Evolutionary conservation across 2,797 vertebrate genomes (phyloP).

Genomic region (Thripadectes ignobilis): DNA sequence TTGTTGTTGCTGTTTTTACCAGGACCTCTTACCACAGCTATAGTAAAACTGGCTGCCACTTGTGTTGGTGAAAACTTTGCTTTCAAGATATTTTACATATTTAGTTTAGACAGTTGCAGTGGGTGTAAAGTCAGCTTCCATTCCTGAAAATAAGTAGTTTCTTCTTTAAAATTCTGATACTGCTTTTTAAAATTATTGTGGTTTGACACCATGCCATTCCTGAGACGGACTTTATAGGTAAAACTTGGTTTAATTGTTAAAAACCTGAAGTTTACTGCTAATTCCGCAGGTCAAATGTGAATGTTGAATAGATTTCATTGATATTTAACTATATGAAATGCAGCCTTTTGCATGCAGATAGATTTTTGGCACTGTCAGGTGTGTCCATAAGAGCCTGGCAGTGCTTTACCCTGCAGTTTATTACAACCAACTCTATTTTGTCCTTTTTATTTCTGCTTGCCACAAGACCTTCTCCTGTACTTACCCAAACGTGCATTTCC

Average conservation of each 20-base stretch:
- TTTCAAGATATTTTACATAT: not conserved
- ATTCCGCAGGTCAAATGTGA: not conserved
- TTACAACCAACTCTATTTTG: not conserved
- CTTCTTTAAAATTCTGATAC: not conserved
- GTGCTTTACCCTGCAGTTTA: not conserved
- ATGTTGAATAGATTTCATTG: not conserved
- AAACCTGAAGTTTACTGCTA: not conserved
- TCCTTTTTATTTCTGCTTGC: not conserved
- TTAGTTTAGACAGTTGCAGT: not conserved
- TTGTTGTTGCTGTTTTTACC: not conserved
- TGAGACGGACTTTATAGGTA: not conserved
- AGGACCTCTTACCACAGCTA: not conserved
- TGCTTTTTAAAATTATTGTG: not conserved
- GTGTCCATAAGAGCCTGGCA: not conserved
- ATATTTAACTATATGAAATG: not conserved
- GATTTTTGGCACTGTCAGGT: not conserved
- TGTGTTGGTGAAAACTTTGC: slow-evolving; percentile 10
- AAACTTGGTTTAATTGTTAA: not conserved
- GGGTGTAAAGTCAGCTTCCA: not conserved
- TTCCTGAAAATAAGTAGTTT: not conserved
- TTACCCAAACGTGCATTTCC: not conserved
- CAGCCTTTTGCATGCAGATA: not conserved
- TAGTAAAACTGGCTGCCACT: slow-evolving; percentile 26
- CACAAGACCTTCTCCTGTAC: not conserved
- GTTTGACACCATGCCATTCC: not conserved